Conservation (phyloP, 2,797 vertebrate species). For the Martes flavigula region DNA sequence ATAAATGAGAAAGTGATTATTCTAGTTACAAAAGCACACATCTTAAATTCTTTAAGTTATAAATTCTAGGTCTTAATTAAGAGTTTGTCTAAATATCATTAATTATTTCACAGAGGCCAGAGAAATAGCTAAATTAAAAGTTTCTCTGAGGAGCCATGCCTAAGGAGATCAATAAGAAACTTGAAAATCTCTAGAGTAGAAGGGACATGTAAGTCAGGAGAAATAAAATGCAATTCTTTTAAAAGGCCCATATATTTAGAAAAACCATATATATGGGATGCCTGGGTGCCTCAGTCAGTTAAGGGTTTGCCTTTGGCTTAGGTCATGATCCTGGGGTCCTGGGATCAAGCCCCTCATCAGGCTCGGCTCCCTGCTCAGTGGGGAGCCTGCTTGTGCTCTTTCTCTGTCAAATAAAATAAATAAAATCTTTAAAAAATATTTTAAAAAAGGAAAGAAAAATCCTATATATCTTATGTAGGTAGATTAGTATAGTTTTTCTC, state of each 20-base stretch:
- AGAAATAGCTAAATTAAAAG: constrained; percentile 5
- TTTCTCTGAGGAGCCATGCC: background rate
- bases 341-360: accelerated
- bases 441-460: background rate
- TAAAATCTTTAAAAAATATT: background rate
- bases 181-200: background rate
- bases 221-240: background rate
- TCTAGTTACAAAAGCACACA: background rate
- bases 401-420: background rate
- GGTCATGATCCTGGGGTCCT: background rate
- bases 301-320: accelerated
- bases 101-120: constrained; percentile 9
- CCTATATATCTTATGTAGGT: background rate
- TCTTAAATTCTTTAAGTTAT: background rate
- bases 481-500: background rate
- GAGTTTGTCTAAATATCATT: background rate
- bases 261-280: background rate
- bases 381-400: background rate
- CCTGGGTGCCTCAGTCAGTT: background rate
- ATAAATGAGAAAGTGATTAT: background rate
- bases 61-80: constrained; percentile 36
- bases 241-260: background rate
- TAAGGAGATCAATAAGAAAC: background rate
- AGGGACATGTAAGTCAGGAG: background rate
- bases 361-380: background rate